A percentile compares a stretch with the other conserved stretches of the same genome.
Evolutionary conservation across 2,888 invertebrate species (phyloP).

Genomic region (Ennomos quercinarius): DNA sequence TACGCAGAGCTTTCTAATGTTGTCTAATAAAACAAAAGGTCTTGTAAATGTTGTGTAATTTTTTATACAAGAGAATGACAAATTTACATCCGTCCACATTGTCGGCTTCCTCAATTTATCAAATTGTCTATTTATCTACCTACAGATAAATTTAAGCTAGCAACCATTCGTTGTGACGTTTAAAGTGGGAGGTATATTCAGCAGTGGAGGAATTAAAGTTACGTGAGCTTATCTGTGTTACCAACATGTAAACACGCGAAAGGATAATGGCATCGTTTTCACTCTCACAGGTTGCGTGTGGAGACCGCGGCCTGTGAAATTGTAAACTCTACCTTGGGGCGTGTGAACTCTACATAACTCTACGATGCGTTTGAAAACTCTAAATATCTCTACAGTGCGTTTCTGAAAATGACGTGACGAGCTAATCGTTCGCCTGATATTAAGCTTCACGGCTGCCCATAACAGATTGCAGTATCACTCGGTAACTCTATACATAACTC

Average conservation of each 20-base stretch:
- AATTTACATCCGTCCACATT: constrained; percentile 5
- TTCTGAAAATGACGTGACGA: no score
- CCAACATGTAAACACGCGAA: neutral
- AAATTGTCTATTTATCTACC: neutral
- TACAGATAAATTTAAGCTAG: no score
- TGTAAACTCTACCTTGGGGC: neutral
- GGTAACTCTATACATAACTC: no score
- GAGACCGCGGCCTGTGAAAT: no score
- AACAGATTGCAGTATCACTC: no score
- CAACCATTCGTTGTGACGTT: no score
- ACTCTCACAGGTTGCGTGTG: constrained; percentile 5
- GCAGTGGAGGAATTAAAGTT: no score
- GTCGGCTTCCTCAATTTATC: constrained; percentile 10
- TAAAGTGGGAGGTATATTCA: no score
- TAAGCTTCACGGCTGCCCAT: no score
- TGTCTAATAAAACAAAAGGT: constrained; percentile 22
- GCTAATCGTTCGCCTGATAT: no score
- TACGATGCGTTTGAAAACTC: no score
- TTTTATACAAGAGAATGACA: constrained; percentile 14
- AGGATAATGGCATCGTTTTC: constrained; percentile 4
- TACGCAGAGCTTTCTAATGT: constrained; percentile 27
- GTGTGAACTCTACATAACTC: constrained; percentile 1
- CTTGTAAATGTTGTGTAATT: constrained; percentile 19
- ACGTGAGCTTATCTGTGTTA: neutral
- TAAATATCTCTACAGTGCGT: no score